Evolutionary conservation across 37 sponge, comb jelly and placozoan genomes (phyloP).

Genomic region (Theonella swinhoei): DNA sequence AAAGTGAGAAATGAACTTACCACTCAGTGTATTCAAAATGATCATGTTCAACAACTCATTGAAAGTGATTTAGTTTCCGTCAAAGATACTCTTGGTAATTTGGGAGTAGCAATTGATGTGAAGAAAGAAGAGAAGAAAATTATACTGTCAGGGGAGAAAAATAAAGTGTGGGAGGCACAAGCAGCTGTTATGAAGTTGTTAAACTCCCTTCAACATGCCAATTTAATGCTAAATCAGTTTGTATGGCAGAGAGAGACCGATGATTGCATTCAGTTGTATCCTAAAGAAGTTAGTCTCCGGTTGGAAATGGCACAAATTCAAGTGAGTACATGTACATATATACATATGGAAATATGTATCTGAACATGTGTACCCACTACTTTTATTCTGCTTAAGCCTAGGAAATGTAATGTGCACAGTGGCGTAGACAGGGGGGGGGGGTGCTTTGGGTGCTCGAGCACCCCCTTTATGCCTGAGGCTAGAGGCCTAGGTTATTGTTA

Average conservation of each 20-base stretch:
- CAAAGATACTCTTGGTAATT: neutral
- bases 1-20: slow-evolving; percentile 6
- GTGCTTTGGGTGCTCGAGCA: too few relatives aligned
- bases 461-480: too few relatives aligned
- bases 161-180: neutral
- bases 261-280: slow-evolving; percentile 9
- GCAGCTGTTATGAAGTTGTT: neutral
- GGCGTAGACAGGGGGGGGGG: too few relatives aligned
- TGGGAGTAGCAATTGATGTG: slow-evolving; percentile 11
- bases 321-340: too few relatives aligned
- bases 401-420: too few relatives aligned
- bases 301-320: slow-evolving; percentile 51
- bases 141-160: slow-evolving; percentile 23
- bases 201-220: neutral
- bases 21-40: slow-evolving; percentile 14
- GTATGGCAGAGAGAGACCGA: slow-evolving; percentile 31
- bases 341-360: too few relatives aligned
- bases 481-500: too few relatives aligned
- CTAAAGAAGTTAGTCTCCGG: neutral
- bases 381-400: too few relatives aligned
- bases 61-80: slow-evolving; percentile 16
- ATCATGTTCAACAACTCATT: neutral
- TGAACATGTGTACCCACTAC: too few relatives aligned
- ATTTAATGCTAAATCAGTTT: neutral
- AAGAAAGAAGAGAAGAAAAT: slow-evolving; percentile 1